Percentiles rank a stretch among this genome's conserved stretches.
Conservation (phyloP, 2,113 vertebrate genomes). For the Cygnus atratus region DNA sequence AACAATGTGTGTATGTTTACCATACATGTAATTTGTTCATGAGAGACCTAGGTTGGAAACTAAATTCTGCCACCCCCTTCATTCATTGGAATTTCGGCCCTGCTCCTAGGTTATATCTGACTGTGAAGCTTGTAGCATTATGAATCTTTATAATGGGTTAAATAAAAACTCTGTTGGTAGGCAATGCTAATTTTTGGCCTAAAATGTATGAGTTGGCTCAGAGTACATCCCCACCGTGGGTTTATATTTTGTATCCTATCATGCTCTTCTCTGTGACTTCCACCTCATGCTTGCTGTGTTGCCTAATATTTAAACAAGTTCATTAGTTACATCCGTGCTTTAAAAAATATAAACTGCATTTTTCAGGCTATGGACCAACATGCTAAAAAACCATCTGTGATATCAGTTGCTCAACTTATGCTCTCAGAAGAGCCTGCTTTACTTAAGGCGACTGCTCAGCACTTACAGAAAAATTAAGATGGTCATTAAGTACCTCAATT, state of each 20-base stretch:
- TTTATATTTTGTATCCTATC: background rate
- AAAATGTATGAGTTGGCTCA: background rate
- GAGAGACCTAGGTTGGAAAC: background rate
- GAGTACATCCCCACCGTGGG: background rate
- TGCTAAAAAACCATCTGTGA: constrained; percentile 62
- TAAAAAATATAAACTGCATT: constrained; percentile 48
- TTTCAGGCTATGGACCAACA: constrained; percentile 58
- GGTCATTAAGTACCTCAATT: background rate
- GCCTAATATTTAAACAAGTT: constrained; percentile 43
- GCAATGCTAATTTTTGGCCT: background rate
- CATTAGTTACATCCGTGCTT: background rate
- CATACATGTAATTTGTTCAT: background rate
- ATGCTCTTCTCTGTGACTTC: background rate
- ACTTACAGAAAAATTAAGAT: background rate
- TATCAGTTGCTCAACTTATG: constrained; percentile 46
- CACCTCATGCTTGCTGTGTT: background rate
- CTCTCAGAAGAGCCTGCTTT: background rate
- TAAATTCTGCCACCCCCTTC: background rate
- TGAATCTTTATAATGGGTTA: background rate
- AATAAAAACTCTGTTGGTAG: background rate
- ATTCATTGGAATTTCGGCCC: background rate
- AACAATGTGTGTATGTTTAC: background rate
- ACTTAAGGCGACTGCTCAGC: background rate
- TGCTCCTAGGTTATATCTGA: background rate
- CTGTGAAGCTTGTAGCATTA: background rate